Evolutionary conservation across 2,888 invertebrate species (phyloP).

Genomic region (Acanthosoma haemorrhoidale): DNA sequence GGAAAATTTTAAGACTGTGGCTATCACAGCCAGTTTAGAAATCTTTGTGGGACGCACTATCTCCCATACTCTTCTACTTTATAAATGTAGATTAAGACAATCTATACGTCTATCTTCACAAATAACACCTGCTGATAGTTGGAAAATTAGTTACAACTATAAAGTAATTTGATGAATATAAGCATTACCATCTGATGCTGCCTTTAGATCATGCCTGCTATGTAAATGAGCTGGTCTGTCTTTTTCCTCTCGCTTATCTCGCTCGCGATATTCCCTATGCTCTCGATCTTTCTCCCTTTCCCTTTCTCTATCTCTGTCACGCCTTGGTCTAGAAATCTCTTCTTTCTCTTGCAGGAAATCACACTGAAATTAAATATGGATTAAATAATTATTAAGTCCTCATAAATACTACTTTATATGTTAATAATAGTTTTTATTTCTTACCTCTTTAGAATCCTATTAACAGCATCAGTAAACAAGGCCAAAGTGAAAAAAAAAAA

Average conservation of each 20-base stretch:
- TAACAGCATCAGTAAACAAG: neutral
- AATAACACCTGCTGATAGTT: no score
- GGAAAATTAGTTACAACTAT: no score
- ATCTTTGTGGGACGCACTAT: no score
- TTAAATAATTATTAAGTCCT: neutral
- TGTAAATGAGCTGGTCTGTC: no score
- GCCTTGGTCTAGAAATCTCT: neutral
- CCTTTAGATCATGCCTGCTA: neutral
- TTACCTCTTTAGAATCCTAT: slow-evolving; percentile 22
- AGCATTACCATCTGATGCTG: slow-evolving; percentile 13
- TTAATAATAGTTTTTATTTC: neutral
- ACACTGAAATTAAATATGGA: neutral
- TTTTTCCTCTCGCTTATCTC: slow-evolving; percentile 7
- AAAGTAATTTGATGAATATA: no score
- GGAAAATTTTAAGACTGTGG: no score
- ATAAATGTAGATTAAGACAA: no score
- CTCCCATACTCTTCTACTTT: no score
- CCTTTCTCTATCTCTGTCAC: slow-evolving; percentile 15
- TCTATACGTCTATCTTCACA: no score
- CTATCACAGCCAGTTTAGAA: no score
- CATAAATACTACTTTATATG: no score
- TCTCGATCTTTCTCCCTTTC: slow-evolving; percentile 22
- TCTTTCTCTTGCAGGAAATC: slow-evolving; percentile 20
- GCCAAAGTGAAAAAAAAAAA: neutral
- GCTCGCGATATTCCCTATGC: slow-evolving; percentile 8